Evolutionary conservation across 1,140 invertebrate species (phyloP).

Genomic region (Polypedilum vanderplanki): DNA sequence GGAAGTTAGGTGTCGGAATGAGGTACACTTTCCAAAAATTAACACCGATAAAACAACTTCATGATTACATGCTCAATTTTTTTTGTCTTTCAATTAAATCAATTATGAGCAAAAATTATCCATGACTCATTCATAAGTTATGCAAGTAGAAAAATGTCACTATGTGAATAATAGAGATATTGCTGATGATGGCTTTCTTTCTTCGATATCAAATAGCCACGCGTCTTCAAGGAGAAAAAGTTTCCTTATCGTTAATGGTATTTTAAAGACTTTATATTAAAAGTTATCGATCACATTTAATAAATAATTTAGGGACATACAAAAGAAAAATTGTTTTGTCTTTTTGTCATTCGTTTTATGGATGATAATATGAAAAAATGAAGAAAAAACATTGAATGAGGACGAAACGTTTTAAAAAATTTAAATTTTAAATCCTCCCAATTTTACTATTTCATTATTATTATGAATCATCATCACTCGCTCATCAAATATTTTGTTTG

Average conservation of each 20-base stretch:
- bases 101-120: neutral
- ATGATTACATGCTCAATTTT: too few species aligned
- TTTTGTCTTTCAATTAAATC: neutral
- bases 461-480: too few species aligned
- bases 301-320: constrained; percentile 17
- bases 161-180: neutral
- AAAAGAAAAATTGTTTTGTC: neutral
- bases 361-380: neutral
- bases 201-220: too few species aligned
- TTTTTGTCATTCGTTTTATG: neutral
- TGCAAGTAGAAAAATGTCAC: neutral
- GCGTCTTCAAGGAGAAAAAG: neutral
- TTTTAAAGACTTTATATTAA: neutral
- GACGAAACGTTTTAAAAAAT: neutral
- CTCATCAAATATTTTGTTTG: too few species aligned
- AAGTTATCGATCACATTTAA: constrained; percentile 19
- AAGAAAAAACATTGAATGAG: neutral
- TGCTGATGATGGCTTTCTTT: too few species aligned
- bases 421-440: constrained; percentile 16
- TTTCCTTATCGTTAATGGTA: neutral
- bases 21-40: neutral
- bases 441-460: too few species aligned
- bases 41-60: too few species aligned
- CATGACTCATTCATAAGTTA: neutral
- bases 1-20: neutral